Conservation (phyloP, 2,797 vertebrate species). For the Schizopygopsis malacanthus region DNA sequence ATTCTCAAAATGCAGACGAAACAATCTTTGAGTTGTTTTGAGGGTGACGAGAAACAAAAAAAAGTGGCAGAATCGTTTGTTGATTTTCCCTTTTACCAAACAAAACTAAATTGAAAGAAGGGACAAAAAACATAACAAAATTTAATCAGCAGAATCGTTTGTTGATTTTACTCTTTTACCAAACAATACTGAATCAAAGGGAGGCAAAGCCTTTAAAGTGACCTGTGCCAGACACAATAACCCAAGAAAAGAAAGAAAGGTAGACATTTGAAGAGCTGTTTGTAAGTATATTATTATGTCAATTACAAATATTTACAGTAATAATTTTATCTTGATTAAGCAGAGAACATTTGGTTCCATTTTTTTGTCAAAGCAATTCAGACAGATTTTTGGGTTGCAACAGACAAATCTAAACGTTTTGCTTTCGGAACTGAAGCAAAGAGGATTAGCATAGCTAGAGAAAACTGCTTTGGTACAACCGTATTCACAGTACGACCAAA, state of each 20-base stretch:
- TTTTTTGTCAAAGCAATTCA: slow-evolving; percentile 11
- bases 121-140: not conserved
- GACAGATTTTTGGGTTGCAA: not conserved
- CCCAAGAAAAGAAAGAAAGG: slow-evolving; percentile 67
- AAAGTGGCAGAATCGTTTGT: not conserved
- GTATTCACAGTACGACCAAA: slow-evolving; percentile 45
- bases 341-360: slow-evolving; percentile 41
- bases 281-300: slow-evolving; percentile 62
- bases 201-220: slow-evolving; percentile 76
- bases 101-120: slow-evolving; percentile 20
- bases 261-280: slow-evolving; percentile 44
- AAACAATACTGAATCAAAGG: slow-evolving; percentile 33
- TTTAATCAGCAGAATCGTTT: not conserved
- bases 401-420: slow-evolving; percentile 16
- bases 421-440: slow-evolving; percentile 3
- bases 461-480: slow-evolving; percentile 10
- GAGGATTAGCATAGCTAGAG: slow-evolving; percentile 35
- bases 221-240: slow-evolving; percentile 76
- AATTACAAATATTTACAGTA: slow-evolving; percentile 75
- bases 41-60: not conserved
- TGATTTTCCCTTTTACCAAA: slow-evolving; percentile 11
- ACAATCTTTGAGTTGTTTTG: not conserved
- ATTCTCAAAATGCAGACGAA: slow-evolving; percentile 1
- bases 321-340: slow-evolving; percentile 55
- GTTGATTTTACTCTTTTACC: slow-evolving; percentile 10